Percentiles rank a stretch among this genome's conserved stretches.
phyloP scores from a whole-genome alignment of 2,888 invertebrate genomes.

The Ectemnius lituratus region DNA sequence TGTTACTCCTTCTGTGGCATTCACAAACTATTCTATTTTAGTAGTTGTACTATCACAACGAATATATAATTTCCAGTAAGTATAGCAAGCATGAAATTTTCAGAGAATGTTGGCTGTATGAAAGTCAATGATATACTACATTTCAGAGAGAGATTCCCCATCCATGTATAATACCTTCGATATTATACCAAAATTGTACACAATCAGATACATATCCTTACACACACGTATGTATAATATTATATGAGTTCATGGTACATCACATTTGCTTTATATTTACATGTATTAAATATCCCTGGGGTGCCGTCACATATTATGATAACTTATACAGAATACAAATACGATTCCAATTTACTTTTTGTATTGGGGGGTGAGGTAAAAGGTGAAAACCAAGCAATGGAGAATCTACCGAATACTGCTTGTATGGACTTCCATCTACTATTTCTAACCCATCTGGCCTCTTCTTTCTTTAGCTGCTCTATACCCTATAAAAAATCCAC shows the following conservation, averaged over 20 bases:
- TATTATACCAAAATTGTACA: conserved; percentile 20
- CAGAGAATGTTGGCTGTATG: conserved; percentile 15
- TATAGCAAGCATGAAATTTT: conserved; percentile 18
- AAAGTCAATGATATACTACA: conserved; percentile 14
- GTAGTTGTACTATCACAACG: conserved; percentile 23
- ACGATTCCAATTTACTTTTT: conserved; percentile 88
- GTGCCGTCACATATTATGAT: conserved; percentile 36
- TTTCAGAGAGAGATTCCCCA: conserved; percentile 5
- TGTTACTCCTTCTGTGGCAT: conserved; percentile 16
- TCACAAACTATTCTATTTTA: conserved; percentile 18
- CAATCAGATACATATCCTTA: conserved; percentile 29
- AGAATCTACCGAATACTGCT: conserved; percentile 97
- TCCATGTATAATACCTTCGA: conserved; percentile 14
- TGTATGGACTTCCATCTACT: conserved; percentile 97
- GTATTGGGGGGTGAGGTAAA: conserved; percentile 90
- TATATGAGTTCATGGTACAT: conserved; percentile 38
- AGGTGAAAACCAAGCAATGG: conserved; percentile 96
- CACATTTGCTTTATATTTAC: conserved; percentile 51
- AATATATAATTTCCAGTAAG: conserved; percentile 15
- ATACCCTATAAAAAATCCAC: conserved; percentile 86
- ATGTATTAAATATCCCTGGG: conserved; percentile 53
- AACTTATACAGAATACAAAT: conserved; percentile 90
- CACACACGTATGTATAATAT: conserved; percentile 12
- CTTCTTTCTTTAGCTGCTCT: conserved; percentile 97
- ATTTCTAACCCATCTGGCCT: conserved; percentile 94